Base-by-base conservation (phyloP, 2,888 invertebrate species). In the Plutella xylostella region DNA sequence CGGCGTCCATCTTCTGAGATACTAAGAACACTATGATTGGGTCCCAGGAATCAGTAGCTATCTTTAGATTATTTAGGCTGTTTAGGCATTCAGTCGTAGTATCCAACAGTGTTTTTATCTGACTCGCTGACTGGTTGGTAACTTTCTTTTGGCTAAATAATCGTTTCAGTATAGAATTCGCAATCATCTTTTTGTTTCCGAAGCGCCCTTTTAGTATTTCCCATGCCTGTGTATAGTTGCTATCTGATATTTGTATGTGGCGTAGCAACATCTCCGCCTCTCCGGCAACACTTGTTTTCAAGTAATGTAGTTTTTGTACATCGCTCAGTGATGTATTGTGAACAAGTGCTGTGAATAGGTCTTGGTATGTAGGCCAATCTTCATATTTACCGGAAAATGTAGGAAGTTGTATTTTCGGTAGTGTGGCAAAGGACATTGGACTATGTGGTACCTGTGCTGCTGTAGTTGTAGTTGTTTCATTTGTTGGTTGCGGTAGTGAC, bases 41-140 rank as follows among this genome's bases (percentile, higher is more conserved):
- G 15, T 42, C 42, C 42, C 42, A 42, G 3, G 50, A 49, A 17
- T 51, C 49, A 0, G 47, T 53, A 7, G 15, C 4, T 11, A 57
- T 42, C 6, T 49, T 34, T 12, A 56, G n/a, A 42, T 56, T 53
- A 14, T 51, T 42, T 9, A 58, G 39, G 34, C 42, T 49, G 41
- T 51, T 51, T 6, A 60, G 17, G 37, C 56, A 56, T 37, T 61
- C 55, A 1, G 43, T 47, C 1, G 57, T 57, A 1, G 51, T 56
- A 31, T 58, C 58, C 4, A 58, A 15, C 3, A 57, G 25, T 20
- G 22, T n/a, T 43, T 58, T 56, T 7, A 58, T 46, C 25, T 47
- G 45, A 19, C 11, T 44, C 6, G 55, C 38, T 14, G 52, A 42
- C 38, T 52, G 49, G 6, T 20, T 40, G 1, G 19, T 39, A 15